A percentile compares a stretch with the other conserved stretches of the same genome.
Evolutionary conservation across 2,888 invertebrate genomes (phyloP).

Genomic region (Nysson spinosus): DNA sequence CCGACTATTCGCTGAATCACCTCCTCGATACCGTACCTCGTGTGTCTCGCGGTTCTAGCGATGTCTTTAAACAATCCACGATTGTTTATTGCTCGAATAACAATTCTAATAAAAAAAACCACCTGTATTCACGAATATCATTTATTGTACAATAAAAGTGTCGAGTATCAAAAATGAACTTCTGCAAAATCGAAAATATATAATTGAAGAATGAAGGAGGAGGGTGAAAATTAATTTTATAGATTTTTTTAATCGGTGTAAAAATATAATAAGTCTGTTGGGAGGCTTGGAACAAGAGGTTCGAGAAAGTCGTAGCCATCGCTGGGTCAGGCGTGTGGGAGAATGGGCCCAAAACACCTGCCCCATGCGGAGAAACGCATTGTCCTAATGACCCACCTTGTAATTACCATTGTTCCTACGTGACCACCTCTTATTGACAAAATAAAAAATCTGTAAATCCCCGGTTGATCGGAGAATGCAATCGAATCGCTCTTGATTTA

Average conservation of each 20-base stretch:
- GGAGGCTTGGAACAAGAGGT: no score
- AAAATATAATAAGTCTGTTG: no score
- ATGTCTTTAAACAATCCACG: constrained; percentile 44
- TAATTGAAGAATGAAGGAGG: no score
- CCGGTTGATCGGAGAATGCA: constrained; percentile 40
- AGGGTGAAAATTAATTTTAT: no score
- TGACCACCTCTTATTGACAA: constrained; percentile 48
- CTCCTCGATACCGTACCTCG: constrained; percentile 53
- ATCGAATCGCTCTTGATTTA: constrained; percentile 5
- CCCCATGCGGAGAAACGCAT: constrained; percentile 63
- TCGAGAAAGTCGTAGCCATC: constrained; percentile 47
- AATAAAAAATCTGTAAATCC: no score
- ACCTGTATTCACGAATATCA: no score
- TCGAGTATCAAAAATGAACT: no score
- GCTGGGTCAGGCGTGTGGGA: constrained; percentile 45
- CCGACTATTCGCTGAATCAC: constrained; percentile 68
- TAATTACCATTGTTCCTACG: constrained; percentile 66
- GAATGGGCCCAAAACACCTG: constrained; percentile 59
- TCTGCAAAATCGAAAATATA: no score
- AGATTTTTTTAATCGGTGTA: no score
- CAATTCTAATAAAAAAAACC: no score
- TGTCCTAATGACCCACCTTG: constrained; percentile 64
- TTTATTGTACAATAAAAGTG: no score
- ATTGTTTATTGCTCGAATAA: neutral
- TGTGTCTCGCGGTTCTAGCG: constrained; percentile 54